phyloP scores from a whole-genome alignment of 2,797 vertebrate species.

The Ctenopoma multispine region DNA sequence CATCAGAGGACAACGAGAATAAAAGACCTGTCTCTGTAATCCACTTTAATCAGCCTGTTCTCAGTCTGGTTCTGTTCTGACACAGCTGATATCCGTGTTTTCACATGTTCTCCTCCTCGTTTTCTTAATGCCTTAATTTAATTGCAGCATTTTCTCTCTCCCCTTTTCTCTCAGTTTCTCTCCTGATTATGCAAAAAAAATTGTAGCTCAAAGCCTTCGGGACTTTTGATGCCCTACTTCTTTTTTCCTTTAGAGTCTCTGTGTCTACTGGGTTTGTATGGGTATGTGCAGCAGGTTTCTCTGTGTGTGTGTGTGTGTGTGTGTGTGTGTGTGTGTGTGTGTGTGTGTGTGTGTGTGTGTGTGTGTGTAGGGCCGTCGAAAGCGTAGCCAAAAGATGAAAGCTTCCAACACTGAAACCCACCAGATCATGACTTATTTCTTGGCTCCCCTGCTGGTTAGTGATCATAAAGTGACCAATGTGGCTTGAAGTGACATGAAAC shows the following conservation, averaged over 20 bases:
- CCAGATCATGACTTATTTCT: conserved; percentile 55
- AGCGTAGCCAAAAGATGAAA: conserved; percentile 64
- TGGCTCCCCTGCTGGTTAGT: conserved; percentile 15
- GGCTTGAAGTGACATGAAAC: conserved; percentile 46
- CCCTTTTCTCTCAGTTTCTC: conserved; percentile 29
- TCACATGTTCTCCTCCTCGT: conserved; percentile 54
- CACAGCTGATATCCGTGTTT: conserved; percentile 39
- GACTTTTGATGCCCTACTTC: conserved; percentile 85
- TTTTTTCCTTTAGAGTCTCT: conserved; percentile 45
- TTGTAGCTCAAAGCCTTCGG: conserved; percentile 82
- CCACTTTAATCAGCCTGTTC: conserved; percentile 46
- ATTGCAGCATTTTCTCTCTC: conserved; percentile 60
- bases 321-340: conserved; percentile 24
- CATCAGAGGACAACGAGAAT: conserved; percentile 4
- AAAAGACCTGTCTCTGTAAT: conserved; percentile 23
- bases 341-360: conserved; percentile 14
- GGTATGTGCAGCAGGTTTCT: conserved; percentile 25
- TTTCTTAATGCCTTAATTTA: conserved; percentile 75
- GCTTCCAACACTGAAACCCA: conserved; percentile 36
- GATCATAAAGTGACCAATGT: conserved; percentile 51
- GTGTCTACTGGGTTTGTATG: conserved; percentile 45
- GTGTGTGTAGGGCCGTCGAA: conserved; percentile 15
- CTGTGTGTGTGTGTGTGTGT: conserved; percentile 8
- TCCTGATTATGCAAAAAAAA: conserved; percentile 83
- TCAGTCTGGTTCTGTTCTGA: conserved; percentile 13